Evolutionary conservation across 2,888 invertebrate genomes (phyloP).

Genomic region (Leptarthrus brevirostris): DNA sequence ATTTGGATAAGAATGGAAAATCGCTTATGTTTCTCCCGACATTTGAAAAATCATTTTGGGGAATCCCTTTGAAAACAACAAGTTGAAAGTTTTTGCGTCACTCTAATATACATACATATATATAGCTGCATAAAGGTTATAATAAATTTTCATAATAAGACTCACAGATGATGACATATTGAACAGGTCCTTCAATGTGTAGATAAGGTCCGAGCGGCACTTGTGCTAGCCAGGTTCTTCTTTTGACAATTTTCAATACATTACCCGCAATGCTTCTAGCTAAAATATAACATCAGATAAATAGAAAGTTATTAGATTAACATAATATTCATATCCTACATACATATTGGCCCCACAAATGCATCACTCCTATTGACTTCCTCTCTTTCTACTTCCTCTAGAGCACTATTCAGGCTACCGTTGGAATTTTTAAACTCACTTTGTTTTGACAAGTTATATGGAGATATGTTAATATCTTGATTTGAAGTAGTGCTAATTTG

Average conservation of each 20-base stretch:
- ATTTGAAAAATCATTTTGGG: too few species aligned
- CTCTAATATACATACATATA: too few species aligned
- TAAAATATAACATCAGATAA: slow-evolving; percentile 46
- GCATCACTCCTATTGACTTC: slow-evolving; percentile 59
- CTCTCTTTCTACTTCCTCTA: slow-evolving; percentile 55
- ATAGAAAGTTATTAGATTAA: background rate
- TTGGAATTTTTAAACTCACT: background rate
- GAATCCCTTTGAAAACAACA: too few species aligned
- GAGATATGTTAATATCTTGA: background rate
- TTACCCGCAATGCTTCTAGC: slow-evolving; percentile 61
- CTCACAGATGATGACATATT: slow-evolving; percentile 69
- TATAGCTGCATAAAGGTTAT: too few species aligned
- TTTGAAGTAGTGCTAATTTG: background rate
- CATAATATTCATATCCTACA: background rate
- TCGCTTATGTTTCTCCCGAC: too few species aligned
- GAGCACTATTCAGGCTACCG: background rate
- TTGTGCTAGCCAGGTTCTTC: slow-evolving; percentile 69
- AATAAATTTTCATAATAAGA: slow-evolving; percentile 49
- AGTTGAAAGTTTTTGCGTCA: too few species aligned
- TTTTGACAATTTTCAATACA: slow-evolving; percentile 61
- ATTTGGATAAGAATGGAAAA: too few species aligned
- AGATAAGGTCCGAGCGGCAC: slow-evolving; percentile 63
- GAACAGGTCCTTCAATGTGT: slow-evolving; percentile 64
- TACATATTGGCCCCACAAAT: slow-evolving; percentile 61
- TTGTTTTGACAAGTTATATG: background rate